Evolutionary conservation across 1,140 invertebrate species (phyloP), one percentile per base, ranked within the genome.

Genomic region (Plutomurus gul): DNA sequence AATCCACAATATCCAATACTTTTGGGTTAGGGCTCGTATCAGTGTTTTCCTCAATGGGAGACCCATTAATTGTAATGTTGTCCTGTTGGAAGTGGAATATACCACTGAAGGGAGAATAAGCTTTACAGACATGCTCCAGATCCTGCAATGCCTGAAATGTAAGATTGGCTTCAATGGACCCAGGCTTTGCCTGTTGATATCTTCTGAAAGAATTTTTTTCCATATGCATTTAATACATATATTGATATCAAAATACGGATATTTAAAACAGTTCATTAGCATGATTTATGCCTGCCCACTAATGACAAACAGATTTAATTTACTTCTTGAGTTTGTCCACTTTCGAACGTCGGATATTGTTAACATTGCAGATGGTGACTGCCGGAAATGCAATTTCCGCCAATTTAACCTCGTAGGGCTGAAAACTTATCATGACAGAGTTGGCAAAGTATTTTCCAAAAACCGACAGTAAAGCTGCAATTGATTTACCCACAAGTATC

Each of bases 401-500:
- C 20, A 84, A 73, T 0, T 46, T 8, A 11, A 65, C 80, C 5
- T 75, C 49, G 16, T n/a, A 27, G 0, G 76, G 47, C 20, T 80
- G 37, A 56, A 84, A 84, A 11, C 79, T 30, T 4, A 82, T 39
- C 20, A 82, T 81, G 11, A 84, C 77, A 11, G 82, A 81, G 33
- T 40, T 78, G 3, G 27, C 39, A 6, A 18, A 1, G 20, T 76
- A 76, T 36, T 80, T 78, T 11, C 43, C 11, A 37, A 49, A 82
- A 3, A 79, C 37, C 77, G 87, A 86, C 16, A 84, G 83, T 8
- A 90, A 90, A 10, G 89, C 81, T 39, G 81, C 84, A 0, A 85
- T 82, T 80, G 88, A 89, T 8, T 87, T 83, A 47, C 85, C 86
- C 4, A 90, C 84, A 11, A 87, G 88, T 1, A 87, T 75, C 4